Percentiles rank a stretch among this genome's conserved stretches.
Evolutionary conservation across 2,113 vertebrate genomes (phyloP).

Genomic region (Chamaetylas fuelleborni): DNA sequence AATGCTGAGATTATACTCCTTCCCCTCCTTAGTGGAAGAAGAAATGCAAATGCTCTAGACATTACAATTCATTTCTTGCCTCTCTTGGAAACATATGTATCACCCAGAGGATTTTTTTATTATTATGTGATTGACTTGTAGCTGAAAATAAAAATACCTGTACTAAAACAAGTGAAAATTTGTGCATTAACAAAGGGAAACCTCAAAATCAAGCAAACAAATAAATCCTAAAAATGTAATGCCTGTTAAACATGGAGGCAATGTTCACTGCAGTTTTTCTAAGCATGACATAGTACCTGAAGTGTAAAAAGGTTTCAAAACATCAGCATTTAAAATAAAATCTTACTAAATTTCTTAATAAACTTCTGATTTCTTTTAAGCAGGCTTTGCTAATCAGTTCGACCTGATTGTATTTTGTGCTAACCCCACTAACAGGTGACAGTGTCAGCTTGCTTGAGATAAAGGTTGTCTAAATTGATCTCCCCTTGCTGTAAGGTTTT

Average conservation of each 20-base stretch:
- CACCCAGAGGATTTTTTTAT: neutral
- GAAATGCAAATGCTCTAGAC: conserved; percentile 53
- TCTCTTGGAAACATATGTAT: conserved; percentile 34
- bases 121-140: conserved; percentile 11
- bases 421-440: neutral
- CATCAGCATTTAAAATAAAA: neutral
- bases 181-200: conserved; percentile 20
- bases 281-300: neutral
- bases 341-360: neutral
- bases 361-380: neutral
- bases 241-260: conserved; percentile 12
- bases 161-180: conserved; percentile 34
- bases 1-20: conserved; percentile 53
- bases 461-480: neutral
- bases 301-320: neutral
- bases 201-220: conserved; percentile 29
- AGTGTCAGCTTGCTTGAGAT: neutral
- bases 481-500: neutral
- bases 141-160: conserved; percentile 52
- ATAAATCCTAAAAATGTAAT: neutral
- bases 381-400: neutral
- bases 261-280: neutral
- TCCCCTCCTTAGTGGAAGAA: conserved; percentile 30
- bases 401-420: neutral
- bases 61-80: conserved; percentile 58